Conservation (phyloP, 2,113 vertebrate genomes). For the Bothrops jararaca region DNA sequence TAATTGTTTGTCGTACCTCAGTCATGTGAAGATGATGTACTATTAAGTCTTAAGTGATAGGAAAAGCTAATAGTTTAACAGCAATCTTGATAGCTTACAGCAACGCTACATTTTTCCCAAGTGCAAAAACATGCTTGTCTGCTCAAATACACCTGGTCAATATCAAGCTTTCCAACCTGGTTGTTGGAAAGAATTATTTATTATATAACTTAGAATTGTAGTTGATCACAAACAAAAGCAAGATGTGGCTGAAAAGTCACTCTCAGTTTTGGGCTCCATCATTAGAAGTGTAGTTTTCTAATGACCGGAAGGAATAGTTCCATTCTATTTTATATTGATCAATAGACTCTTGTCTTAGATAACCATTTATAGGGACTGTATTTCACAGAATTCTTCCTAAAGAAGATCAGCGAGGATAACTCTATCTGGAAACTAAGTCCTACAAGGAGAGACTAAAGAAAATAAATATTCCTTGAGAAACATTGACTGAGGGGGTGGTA, state of each 20-base stretch:
- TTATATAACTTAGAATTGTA: not conserved
- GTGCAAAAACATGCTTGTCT: not conserved
- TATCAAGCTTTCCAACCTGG: not conserved
- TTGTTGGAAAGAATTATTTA: not conserved
- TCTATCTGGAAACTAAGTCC: not conserved
- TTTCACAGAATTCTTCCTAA: not conserved
- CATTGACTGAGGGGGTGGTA: not conserved
- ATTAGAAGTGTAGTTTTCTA: not conserved
- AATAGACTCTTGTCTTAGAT: not conserved
- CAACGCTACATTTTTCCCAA: not conserved
- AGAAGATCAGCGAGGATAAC: not conserved
- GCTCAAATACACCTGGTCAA: not conserved
- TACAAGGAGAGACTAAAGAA: not conserved
- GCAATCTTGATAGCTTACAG: not conserved
- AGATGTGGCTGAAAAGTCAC: not conserved
- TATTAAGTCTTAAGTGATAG: not conserved
- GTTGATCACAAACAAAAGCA: not conserved
- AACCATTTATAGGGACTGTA: not conserved
- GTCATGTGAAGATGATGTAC: not conserved
- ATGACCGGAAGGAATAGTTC: not conserved
- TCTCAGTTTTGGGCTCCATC: not conserved
- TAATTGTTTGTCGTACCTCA: not conserved
- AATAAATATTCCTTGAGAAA: not conserved
- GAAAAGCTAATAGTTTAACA: not conserved
- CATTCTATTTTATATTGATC: not conserved